These are phyloP conservation scores for Bathynomus jamesi DNA, from an alignment of 1,140 invertebrate genomes.

Conservation along the genomic window DNA sequence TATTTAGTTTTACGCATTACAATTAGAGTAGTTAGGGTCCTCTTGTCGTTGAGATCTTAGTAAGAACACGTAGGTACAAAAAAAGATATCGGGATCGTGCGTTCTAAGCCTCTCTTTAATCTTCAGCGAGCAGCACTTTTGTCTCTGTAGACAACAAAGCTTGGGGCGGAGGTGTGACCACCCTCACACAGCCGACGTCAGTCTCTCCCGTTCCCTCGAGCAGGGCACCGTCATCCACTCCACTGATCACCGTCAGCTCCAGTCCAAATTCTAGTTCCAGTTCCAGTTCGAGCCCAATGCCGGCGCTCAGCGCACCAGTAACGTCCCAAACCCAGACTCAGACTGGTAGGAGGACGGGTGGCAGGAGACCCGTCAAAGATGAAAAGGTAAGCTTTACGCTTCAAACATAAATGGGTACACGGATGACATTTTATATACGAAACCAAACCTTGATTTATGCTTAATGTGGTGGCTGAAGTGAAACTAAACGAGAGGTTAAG, in stretches of 20 bases:
- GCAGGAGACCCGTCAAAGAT: slow-evolving; percentile 61
- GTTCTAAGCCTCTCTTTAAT: too few relatives aligned
- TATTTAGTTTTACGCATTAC: too few relatives aligned
- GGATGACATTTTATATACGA: too few relatives aligned
- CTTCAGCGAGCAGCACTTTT: slow-evolving; percentile 36
- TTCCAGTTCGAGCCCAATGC: slow-evolving; percentile 3
- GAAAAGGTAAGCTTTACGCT: slow-evolving; percentile 41
- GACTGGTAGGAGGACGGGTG: slow-evolving; percentile 61
- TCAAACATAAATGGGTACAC: too few relatives aligned
- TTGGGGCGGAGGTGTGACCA: slow-evolving; percentile 44
- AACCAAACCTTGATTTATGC: neutral
- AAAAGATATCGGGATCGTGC: too few relatives aligned
- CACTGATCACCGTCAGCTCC: neutral
- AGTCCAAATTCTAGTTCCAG: neutral
- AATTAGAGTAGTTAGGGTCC: too few relatives aligned
- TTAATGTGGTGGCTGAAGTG: neutral
- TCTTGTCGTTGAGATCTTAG: too few relatives aligned
- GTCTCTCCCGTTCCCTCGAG: neutral
- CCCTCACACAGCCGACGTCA: slow-evolving; percentile 24
- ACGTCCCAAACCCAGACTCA: slow-evolving; percentile 39
- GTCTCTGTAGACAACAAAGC: slow-evolving; percentile 42
- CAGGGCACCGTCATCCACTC: slow-evolving; percentile 4
- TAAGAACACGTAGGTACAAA: too few relatives aligned
- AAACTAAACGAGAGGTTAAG: too few relatives aligned
- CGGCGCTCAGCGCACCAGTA: slow-evolving; percentile 32